A percentile compares a stretch with the other conserved stretches of the same genome.
Evolutionary conservation across 2,888 invertebrate genomes (phyloP).

Genomic region (Synergus umbraculus): DNA sequence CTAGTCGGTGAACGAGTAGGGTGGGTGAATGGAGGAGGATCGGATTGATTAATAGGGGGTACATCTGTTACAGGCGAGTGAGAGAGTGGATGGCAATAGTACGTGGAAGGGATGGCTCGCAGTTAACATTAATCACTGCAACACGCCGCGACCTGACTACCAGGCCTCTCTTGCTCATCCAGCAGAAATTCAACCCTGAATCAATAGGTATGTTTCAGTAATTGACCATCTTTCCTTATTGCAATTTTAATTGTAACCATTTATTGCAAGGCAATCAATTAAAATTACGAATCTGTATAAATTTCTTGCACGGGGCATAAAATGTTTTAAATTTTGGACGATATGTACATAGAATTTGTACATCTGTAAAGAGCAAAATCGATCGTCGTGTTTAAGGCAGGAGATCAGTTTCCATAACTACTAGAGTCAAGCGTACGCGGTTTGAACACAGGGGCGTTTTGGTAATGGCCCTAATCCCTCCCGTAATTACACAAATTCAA

Average conservation of each 20-base stretch:
- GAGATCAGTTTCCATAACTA: slow-evolving; percentile 48
- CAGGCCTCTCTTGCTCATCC: slow-evolving; percentile 69
- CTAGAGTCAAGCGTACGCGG: slow-evolving; percentile 45
- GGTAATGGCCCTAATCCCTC: slow-evolving; percentile 74
- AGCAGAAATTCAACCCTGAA: slow-evolving; percentile 24
- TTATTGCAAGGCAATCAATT: background rate
- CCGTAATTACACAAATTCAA: slow-evolving; percentile 75
- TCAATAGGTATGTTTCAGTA: slow-evolving; percentile 21
- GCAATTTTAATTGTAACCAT: slow-evolving; percentile 11
- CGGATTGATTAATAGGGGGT: slow-evolving; percentile 76
- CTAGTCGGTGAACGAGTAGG: slow-evolving; percentile 56
- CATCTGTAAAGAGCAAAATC: background rate
- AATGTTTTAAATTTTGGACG: too few species aligned
- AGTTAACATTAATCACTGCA: slow-evolving; percentile 76
- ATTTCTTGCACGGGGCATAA: background rate
- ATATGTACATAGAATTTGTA: background rate
- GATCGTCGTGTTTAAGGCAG: background rate
- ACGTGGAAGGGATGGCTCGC: slow-evolving; percentile 68
- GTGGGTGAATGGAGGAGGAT: slow-evolving; percentile 63
- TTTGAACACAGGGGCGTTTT: slow-evolving; percentile 54
- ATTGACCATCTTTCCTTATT: slow-evolving; percentile 17
- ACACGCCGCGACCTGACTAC: slow-evolving; percentile 72
- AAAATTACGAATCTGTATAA: background rate
- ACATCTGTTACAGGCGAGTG: slow-evolving; percentile 74
- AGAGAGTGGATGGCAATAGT: slow-evolving; percentile 72